These are phyloP conservation scores for Lycia hirtaria DNA, from an alignment of 2,888 invertebrate species.

Conservation along the genomic window DNA sequence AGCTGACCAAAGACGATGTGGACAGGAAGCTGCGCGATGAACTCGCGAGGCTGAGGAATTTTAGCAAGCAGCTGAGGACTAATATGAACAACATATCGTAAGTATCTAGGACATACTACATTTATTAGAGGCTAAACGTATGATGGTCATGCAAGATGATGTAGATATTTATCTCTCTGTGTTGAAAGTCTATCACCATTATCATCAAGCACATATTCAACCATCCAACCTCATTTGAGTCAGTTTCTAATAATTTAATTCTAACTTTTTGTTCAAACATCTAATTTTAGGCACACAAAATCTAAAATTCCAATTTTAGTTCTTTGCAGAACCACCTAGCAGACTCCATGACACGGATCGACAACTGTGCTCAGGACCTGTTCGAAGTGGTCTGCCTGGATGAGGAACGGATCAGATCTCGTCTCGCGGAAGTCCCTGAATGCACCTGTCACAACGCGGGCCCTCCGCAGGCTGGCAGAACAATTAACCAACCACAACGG, in stretches of 20 bases:
- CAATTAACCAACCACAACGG: neutral
- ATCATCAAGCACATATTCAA: too few relatives aligned
- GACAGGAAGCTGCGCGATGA: constrained; percentile 87
- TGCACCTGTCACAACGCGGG: constrained; percentile 24
- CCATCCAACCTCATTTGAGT: too few relatives aligned
- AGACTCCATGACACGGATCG: constrained; percentile 57
- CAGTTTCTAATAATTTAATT: too few relatives aligned
- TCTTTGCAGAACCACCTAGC: constrained; percentile 57
- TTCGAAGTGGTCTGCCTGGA: constrained; percentile 62
- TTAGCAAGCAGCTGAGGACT: constrained; percentile 81
- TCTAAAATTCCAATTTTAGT: constrained; percentile 16
- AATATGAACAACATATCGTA: constrained; percentile 87
- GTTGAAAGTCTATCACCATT: too few relatives aligned
- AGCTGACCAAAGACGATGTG: constrained; percentile 88
- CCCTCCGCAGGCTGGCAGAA: neutral
- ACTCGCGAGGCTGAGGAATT: constrained; percentile 85
- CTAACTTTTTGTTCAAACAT: too few relatives aligned
- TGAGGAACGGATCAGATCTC: constrained; percentile 56
- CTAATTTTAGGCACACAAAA: neutral
- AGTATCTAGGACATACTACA: neutral
- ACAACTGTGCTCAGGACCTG: constrained; percentile 64
- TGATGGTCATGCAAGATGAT: too few relatives aligned
- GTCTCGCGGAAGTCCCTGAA: constrained; percentile 51
- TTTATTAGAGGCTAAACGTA: too few relatives aligned
- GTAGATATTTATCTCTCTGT: too few relatives aligned